Evolutionary conservation across 2,888 invertebrate genomes (phyloP), one percentile per base, ranked within the genome.

Genomic region (Pachymerium ferrugineum): DNA sequence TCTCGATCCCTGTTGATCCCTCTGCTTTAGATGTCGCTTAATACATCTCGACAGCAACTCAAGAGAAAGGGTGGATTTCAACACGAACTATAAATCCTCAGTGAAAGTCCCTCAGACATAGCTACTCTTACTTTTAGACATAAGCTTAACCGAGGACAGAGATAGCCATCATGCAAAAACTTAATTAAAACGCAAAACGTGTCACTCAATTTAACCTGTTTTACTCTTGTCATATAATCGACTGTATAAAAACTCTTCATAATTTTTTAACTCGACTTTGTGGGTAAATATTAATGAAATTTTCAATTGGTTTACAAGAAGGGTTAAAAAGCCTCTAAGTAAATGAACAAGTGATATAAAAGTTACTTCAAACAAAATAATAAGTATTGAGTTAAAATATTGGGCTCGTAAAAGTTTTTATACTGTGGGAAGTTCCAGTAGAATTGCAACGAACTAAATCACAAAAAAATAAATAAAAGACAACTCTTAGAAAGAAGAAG

Each of bases 1-100:
- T 47, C 47, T 47, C 47, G 47, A 47, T 47, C 47, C 47, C 47
- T 47, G 19, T 47, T 47, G 47, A 47, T 47, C 47, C 47, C 47
- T 12, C 19, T 47, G 47, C 47, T 47, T 47, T 47, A 47, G 47
- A 47, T 47, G 47, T 47, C 47, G 47, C 47, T 47, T 47, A 47
- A 47, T 47, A 47, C 47, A 47, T 47, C 47, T 47, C 47, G 47
- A 47, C 47, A 47, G 47, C 47, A 47, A 47, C 47, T 16, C 47
- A 47, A 47, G 19, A 47, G 47, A 47, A 47, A 47, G 47, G 47
- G 47, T 47, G 47, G 47, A 47, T 47, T 47, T 47, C 47, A 47
- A 47, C 47, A 47, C 47, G 19, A 47, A 47, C 47, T 47, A 47
- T 47, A 47, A 47, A 47, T 47, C 47, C 47, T 47, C 47, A 47